phyloP scores from a whole-genome alignment of 92 coral and sea anemone genomes.

The Pocillopora meandrina region DNA sequence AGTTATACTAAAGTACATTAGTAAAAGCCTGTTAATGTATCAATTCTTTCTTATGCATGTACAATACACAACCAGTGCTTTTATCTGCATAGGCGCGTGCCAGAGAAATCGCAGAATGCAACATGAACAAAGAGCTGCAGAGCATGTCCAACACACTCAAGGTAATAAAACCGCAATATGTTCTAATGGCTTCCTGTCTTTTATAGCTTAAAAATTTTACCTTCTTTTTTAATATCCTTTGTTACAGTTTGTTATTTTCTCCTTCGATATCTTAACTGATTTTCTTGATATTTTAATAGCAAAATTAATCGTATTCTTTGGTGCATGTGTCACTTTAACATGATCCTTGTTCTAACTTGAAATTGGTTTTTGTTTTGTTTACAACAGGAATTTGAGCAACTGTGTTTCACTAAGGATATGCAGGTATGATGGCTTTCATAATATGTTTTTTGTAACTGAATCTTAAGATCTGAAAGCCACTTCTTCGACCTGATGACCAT shows the following conservation, averaged over 20 bases:
- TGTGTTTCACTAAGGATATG: constrained; percentile 74
- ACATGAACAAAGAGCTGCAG: constrained; percentile 74
- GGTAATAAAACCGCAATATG: constrained; percentile 45
- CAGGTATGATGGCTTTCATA: constrained; percentile 53
- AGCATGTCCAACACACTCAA: constrained; percentile 56
- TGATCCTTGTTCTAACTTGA: too few species aligned
- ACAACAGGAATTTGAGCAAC: constrained; percentile 72
- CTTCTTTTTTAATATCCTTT: not conserved
- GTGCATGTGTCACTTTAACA: too few species aligned
- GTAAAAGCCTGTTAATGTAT: too few species aligned
- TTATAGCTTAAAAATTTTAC: not conserved
- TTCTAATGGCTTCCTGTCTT: not conserved
- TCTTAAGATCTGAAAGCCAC: too few species aligned
- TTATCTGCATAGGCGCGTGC: constrained; percentile 70
- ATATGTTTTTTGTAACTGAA: too few species aligned
- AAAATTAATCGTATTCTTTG: too few species aligned
- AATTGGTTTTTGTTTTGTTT: too few species aligned
- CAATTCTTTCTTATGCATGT: not conserved
- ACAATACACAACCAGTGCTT: not conserved
- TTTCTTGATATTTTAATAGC: too few species aligned
- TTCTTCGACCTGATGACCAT: too few species aligned
- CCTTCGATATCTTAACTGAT: too few species aligned
- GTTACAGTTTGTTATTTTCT: not conserved
- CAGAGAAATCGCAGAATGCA: constrained; percentile 77
- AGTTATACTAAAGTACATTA: too few species aligned